Evolutionary conservation across 2,113 vertebrate species (phyloP), one percentile per base, ranked within the genome.

Genomic region (Lipotes vexillifer): DNA sequence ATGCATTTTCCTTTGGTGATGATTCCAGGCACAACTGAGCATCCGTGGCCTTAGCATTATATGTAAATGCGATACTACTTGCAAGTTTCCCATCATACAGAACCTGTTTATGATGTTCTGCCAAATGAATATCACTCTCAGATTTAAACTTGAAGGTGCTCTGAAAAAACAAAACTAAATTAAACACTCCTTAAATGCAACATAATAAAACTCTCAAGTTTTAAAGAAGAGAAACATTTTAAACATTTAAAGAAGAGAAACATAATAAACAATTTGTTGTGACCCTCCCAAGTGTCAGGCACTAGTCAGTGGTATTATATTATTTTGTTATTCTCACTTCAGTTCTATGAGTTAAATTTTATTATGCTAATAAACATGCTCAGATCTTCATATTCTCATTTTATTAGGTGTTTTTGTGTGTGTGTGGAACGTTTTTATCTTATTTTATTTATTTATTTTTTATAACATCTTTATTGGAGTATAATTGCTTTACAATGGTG

Each of bases 81-180:
- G 99, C 99, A 95, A 99, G 99, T 97, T 99, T 99, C 68, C 99
- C 99, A 82, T 99, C 99, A 31, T 99, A 99, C 0, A 99, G 97
- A 93, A 99, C 99, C 98, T 99, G 99, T 96, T 99, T 99, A 90
- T 99, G 99, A 97, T 99, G 99, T 98, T 99, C 99, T 3, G 99
- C 99, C 98, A 99, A 99, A 98, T 99, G 99, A 98, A 99, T 99
- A 97, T 99, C 99, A 95, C 99, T 99, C 98, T 99, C 99, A 0
- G 99, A 99, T 97, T 99, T 99, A 97, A 99, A 99, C 97, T 99
- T 99, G 97, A 99, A 99, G 8, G 99, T 99, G 99, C 99, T 99
- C 99, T 99, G 99, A 41, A 72, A 97, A 93, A 75, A 95, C 6
- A 94, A 97, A 88, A 88, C 33, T 72, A 87, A 41, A 88, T 46